These are phyloP conservation scores for Diaperis boleti DNA, from an alignment of 2,888 invertebrate genomes.

Conservation along the genomic window DNA sequence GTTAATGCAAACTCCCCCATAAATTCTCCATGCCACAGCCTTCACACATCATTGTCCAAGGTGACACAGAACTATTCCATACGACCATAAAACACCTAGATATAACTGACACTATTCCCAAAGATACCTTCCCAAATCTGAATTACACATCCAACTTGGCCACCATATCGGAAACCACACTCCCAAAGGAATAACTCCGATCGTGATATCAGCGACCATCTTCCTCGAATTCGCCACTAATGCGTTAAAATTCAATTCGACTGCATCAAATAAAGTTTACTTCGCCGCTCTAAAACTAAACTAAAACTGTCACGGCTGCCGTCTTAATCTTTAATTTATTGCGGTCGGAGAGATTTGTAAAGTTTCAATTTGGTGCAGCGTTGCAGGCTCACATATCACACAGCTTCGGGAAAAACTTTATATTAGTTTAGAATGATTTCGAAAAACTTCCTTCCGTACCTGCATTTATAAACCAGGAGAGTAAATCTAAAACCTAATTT, in stretches of 20 bases:
- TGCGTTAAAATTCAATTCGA: neutral
- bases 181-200: slow-evolving; percentile 12
- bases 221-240: neutral
- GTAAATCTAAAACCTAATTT: neutral
- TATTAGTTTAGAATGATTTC: slow-evolving; percentile 12
- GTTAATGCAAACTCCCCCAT: too few species aligned
- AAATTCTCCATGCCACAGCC: too few species aligned
- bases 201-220: slow-evolving; percentile 15
- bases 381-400: slow-evolving; percentile 14
- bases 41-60: neutral
- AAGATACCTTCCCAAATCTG: slow-evolving; percentile 20
- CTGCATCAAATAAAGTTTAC: slow-evolving; percentile 4
- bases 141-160: slow-evolving; percentile 17
- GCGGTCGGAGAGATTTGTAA: slow-evolving; percentile 7
- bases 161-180: slow-evolving; percentile 5
- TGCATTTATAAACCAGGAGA: neutral
- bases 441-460: neutral
- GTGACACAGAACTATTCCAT: too few species aligned
- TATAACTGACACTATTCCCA: slow-evolving; percentile 4
- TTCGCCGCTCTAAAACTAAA: neutral
- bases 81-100: slow-evolving; percentile 6
- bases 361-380: slow-evolving; percentile 16
- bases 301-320: neutral
- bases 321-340: slow-evolving; percentile 14
- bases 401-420: slow-evolving; percentile 8